A percentile compares a stretch with the other conserved stretches of the same genome.
These are phyloP conservation scores for Sanderia malayensis DNA, from an alignment of 30 jellyfish, hydroid and myxozoan genomes.

Conservation along the genomic window DNA sequence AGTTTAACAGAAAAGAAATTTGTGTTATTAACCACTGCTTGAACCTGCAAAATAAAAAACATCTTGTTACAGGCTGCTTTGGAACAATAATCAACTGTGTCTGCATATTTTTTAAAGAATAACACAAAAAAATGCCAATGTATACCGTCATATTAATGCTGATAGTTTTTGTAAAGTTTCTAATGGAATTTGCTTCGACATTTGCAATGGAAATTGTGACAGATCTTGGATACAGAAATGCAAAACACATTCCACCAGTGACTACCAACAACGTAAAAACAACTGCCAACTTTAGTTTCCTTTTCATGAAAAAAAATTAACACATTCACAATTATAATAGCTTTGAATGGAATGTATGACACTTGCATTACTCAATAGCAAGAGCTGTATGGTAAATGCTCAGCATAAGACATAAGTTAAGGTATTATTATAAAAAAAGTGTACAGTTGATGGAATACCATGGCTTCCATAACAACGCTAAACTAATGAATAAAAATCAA, in stretches of 20 bases:
- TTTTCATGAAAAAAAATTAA: not conserved
- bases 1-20: conserved; percentile 34
- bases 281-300: conserved; percentile 39
- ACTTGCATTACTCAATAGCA: no score
- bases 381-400: not conserved
- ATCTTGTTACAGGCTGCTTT: not conserved
- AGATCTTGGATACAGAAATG: conserved; percentile 50
- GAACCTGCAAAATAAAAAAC: conserved; percentile 16
- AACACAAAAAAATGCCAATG: not conserved
- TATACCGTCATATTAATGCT: not conserved
- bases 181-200: not conserved
- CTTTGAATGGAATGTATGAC: not conserved
- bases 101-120: no score
- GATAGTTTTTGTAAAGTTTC: not conserved
- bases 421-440: not conserved
- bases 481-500: not conserved
- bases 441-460: not conserved
- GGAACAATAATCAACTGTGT: not conserved
- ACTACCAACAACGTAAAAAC: conserved; percentile 38
- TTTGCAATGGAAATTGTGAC: conserved; percentile 2
- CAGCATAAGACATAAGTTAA: not conserved
- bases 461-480: not conserved
- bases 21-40: conserved; percentile 27
- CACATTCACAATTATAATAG: not conserved
- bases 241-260: conserved; percentile 51